phyloP scores from a whole-genome alignment of 2,797 vertebrate genomes.

The Peromyscus attwateri region DNA sequence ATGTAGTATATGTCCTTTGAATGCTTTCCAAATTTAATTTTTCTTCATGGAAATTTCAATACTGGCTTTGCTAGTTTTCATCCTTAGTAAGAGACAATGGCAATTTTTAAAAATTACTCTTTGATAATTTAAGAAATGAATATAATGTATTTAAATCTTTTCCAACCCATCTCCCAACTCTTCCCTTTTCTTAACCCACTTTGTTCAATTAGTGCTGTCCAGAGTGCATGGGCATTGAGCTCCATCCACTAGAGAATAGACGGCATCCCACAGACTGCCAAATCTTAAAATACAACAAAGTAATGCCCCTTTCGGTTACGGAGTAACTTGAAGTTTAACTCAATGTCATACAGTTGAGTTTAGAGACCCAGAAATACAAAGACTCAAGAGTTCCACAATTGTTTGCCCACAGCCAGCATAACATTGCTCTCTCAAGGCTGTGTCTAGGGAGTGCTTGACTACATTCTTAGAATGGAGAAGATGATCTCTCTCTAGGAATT shows the following conservation, averaged over 20 bases:
- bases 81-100: background rate
- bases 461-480: background rate
- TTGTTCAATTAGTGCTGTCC: background rate
- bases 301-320: background rate
- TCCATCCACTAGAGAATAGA: too few relatives aligned
- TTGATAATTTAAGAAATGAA: background rate
- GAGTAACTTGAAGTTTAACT: background rate
- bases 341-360: background rate
- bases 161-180: too few relatives aligned
- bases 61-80: background rate
- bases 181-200: background rate
- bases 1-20: too few relatives aligned
- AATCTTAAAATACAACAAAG: background rate
- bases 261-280: background rate
- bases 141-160: background rate
- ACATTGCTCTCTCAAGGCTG: background rate
- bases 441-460: background rate
- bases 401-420: background rate
- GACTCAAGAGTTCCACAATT: background rate
- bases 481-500: background rate
- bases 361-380: background rate
- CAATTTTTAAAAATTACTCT: background rate
- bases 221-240: background rate
- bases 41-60: background rate
- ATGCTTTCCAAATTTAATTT: background rate